A percentile compares a stretch with the other conserved stretches of the same genome.
Conservation (phyloP, 2,888 invertebrate species). For the Archips crataeganus region DNA sequence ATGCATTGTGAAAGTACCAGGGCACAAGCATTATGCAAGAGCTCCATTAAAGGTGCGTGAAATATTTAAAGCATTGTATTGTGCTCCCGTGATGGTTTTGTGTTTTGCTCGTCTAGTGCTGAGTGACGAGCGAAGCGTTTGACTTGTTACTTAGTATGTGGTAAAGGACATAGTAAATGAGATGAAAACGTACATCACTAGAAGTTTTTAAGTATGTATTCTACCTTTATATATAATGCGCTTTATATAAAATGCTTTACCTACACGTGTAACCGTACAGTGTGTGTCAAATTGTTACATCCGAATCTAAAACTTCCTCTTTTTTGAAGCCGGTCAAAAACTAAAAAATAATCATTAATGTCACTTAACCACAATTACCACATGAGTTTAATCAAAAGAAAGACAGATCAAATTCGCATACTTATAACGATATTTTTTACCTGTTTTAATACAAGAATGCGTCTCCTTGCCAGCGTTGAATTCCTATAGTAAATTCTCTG, state of each 20-base stretch:
- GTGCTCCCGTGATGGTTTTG: constrained; percentile 26
- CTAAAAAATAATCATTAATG: too few species aligned
- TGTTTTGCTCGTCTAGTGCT: constrained; percentile 19
- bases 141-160: constrained; percentile 20
- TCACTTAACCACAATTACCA: too few species aligned
- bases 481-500: neutral
- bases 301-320: too few species aligned
- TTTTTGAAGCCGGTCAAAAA: too few species aligned
- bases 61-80: constrained; percentile 43
- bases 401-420: too few species aligned
- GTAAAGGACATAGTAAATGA: constrained; percentile 13
- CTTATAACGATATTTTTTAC: neutral
- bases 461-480: neutral
- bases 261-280: too few species aligned
- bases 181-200: constrained; percentile 5
- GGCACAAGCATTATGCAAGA: constrained; percentile 63
- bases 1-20: constrained; percentile 66
- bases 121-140: constrained; percentile 16
- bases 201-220: neutral
- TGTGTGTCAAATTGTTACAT: too few species aligned
- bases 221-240: too few species aligned
- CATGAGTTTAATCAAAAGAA: too few species aligned
- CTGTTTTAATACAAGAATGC: neutral
- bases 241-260: too few species aligned
- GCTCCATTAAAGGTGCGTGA: constrained; percentile 66